phyloP scores from a whole-genome alignment of 1,140 invertebrate genomes.

The Drosophila kepulauana region DNA sequence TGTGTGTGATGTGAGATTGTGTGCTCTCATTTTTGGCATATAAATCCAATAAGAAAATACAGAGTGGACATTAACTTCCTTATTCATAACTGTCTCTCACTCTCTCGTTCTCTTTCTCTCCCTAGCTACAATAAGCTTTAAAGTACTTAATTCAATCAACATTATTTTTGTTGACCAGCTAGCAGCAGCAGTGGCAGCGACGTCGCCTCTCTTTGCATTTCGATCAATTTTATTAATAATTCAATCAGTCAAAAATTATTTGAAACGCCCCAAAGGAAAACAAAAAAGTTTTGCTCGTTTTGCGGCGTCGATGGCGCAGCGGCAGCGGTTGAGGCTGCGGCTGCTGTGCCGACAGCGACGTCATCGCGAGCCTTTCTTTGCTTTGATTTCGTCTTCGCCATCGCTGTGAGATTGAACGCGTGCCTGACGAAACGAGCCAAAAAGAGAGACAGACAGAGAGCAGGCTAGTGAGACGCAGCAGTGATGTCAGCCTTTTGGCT shows the following conservation, averaged over 20 bases:
- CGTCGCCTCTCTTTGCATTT: constrained; percentile 74
- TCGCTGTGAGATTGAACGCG: constrained; percentile 1
- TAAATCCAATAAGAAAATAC: constrained; percentile 4
- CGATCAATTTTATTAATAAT: constrained; percentile 84
- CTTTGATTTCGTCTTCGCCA: constrained; percentile 38
- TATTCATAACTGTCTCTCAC: neutral
- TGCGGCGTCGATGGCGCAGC: constrained; percentile 18
- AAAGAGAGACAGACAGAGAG: neutral
- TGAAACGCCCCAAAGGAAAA: constrained; percentile 83
- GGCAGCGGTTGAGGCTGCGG: constrained; percentile 11
- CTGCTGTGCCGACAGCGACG: constrained; percentile 29
- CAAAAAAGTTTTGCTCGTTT: constrained; percentile 72
- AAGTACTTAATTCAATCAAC: constrained; percentile 61
- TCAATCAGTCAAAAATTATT: constrained; percentile 84
- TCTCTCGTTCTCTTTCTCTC: neutral
- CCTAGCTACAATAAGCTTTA: constrained; percentile 36
- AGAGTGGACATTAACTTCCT: neutral
- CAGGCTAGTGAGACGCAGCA: neutral
- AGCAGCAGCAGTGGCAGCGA: constrained; percentile 13
- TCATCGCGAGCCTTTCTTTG: constrained; percentile 40
- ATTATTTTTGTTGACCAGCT: constrained; percentile 69
- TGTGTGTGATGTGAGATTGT: neutral
- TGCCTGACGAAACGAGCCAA: neutral
- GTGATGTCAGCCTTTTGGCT: too few species aligned
- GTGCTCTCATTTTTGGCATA: neutral